Percentiles rank a stretch among this genome's conserved stretches.
Evolutionary conservation across 2,113 vertebrate species (phyloP).

Genomic region (Pionites leucogaster): DNA sequence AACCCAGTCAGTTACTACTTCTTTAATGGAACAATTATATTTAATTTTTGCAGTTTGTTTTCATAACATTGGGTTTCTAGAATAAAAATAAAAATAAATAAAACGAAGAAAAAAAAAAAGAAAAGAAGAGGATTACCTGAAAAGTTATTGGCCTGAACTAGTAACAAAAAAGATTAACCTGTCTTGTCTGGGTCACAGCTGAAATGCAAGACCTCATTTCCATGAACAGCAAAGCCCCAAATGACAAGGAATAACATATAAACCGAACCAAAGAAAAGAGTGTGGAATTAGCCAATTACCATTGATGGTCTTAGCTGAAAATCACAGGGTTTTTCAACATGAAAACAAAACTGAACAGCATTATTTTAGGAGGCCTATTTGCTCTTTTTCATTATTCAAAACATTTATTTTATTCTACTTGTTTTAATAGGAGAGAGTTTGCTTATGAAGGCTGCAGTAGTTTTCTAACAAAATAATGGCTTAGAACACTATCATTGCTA

Average conservation of each 20-base stretch:
- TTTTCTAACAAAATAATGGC: background rate
- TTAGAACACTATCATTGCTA: background rate
- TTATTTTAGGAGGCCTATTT: background rate
- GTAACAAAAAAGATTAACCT: constrained; percentile 88
- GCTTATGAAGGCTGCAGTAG: background rate
- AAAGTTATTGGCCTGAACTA: constrained; percentile 89
- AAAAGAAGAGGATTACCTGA: constrained; percentile 71
- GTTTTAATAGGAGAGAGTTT: background rate
- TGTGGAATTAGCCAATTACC: constrained; percentile 88
- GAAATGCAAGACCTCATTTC: constrained; percentile 90
- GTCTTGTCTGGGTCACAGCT: constrained; percentile 86
- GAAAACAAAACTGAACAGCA: constrained; percentile 3
- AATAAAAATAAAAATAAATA: background rate
- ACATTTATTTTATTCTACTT: background rate
- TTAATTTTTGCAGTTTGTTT: background rate
- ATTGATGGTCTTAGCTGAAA: constrained; percentile 85
- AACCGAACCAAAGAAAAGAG: constrained; percentile 88
- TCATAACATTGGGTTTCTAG: background rate
- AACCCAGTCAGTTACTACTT: background rate
- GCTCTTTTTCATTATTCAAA: background rate
- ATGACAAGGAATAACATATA: constrained; percentile 85
- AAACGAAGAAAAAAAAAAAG: background rate
- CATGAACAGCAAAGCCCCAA: constrained; percentile 87
- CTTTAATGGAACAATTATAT: background rate
- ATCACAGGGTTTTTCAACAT: constrained; percentile 18